These are phyloP conservation scores for Tenthredo amoena DNA, from an alignment of 2,888 invertebrate genomes.

Conservation along the genomic window DNA sequence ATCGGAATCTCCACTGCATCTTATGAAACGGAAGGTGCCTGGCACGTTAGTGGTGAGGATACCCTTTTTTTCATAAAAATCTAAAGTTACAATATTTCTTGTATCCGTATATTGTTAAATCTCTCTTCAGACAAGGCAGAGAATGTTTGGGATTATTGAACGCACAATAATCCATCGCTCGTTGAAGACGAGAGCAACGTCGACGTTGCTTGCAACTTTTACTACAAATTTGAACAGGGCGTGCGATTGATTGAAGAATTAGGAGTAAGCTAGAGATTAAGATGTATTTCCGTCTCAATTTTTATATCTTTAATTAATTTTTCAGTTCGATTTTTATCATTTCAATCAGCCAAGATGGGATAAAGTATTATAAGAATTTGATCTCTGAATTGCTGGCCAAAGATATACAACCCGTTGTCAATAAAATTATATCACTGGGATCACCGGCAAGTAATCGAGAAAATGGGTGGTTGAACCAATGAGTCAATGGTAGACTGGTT, in stretches of 20 bases:
- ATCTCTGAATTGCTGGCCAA: constrained; percentile 80
- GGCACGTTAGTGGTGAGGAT: constrained; percentile 80
- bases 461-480: constrained; percentile 85
- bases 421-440: constrained; percentile 86
- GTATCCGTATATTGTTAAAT: not conserved
- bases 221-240: constrained; percentile 80
- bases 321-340: constrained; percentile 78
- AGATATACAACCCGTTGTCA: constrained; percentile 81
- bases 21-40: constrained; percentile 81
- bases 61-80: constrained; percentile 71
- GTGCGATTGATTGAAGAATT: constrained; percentile 78
- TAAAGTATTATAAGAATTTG: constrained; percentile 83
- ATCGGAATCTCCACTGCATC: constrained; percentile 77
- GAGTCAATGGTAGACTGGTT: constrained; percentile 82
- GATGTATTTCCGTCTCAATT: constrained; percentile 55
- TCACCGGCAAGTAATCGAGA: constrained; percentile 81
- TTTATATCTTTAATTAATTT: constrained; percentile 43
- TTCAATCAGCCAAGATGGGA: constrained; percentile 81
- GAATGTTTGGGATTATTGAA: constrained; percentile 44
- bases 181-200: constrained; percentile 81
- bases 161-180: constrained; percentile 72
- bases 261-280: not conserved
- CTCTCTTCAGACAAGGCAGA: constrained; percentile 21
- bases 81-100: not conserved
- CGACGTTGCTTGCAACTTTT: constrained; percentile 85